A percentile compares a stretch with the other conserved stretches of the same genome.
Conservation (phyloP, 2,888 invertebrate genomes). For the Tachina fera region DNA sequence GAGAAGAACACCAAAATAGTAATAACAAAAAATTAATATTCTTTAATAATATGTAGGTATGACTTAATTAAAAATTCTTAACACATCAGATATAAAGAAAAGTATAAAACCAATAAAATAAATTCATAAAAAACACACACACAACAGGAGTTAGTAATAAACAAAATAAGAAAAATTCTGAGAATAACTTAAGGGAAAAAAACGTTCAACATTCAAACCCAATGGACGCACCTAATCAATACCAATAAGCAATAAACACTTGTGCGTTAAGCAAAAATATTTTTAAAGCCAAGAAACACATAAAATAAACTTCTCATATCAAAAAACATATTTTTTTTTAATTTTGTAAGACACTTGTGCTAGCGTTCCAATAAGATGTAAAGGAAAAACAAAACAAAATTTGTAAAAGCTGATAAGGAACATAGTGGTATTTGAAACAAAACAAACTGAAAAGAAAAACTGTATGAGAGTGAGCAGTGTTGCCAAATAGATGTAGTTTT, state of each 20-base stretch:
- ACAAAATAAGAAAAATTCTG: conserved; percentile 54
- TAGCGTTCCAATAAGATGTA: conserved; percentile 19
- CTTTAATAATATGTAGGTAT: conserved; percentile 25
- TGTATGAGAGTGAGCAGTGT: not conserved
- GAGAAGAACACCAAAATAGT: conserved; percentile 4
- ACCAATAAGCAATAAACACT: conserved; percentile 10
- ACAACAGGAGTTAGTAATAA: conserved; percentile 59
- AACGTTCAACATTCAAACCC: not conserved
- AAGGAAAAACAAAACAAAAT: conserved; percentile 2
- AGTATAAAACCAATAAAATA: conserved; percentile 39
- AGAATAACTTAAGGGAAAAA: conserved; percentile 36
- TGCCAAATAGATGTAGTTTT: no score
- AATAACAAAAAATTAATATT: conserved; percentile 52
- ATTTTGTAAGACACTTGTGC: not conserved
- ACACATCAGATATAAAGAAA: conserved; percentile 54
- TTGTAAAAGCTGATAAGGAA: conserved; percentile 29
- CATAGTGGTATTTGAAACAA: conserved; percentile 23
- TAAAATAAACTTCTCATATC: conserved; percentile 16
- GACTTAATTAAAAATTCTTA: conserved; percentile 61
- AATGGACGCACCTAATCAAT: conserved; percentile 18
- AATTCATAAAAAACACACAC: conserved; percentile 32
- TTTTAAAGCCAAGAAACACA: not conserved
- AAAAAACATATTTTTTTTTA: not conserved
- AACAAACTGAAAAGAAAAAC: not conserved
- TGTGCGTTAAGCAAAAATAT: conserved; percentile 1